A percentile compares a stretch with the other conserved stretches of the same genome.
phyloP scores from a whole-genome alignment of 2,113 vertebrate genomes.

The Scopus umbretta region DNA sequence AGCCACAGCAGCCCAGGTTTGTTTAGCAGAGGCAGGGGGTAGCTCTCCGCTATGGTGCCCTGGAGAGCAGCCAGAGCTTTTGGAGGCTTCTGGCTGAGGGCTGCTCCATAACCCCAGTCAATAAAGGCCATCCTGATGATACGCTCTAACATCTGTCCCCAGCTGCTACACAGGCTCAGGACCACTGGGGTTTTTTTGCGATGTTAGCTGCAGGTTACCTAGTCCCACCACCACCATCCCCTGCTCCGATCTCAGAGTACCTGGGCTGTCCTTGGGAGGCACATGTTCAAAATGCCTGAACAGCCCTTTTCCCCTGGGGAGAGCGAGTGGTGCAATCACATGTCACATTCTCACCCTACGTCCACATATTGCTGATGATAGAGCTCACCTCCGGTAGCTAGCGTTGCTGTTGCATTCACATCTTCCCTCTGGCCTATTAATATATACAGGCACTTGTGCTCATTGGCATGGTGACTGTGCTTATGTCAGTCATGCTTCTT shows the following conservation, averaged over 20 bases:
- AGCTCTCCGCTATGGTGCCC: not conserved
- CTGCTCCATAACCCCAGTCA: not conserved
- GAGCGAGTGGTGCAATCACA: not conserved
- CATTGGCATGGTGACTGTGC: constrained; percentile 66
- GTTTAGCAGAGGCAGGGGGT: not conserved
- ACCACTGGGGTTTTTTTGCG: fast-evolving
- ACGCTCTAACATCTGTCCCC: not conserved
- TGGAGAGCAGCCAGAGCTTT: not conserved
- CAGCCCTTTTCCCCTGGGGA: not conserved
- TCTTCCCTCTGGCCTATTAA: constrained; percentile 44
- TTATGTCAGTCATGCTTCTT: constrained; percentile 63
- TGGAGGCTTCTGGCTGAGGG: not conserved
- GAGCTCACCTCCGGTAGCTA: not conserved
- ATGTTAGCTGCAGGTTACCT: not conserved
- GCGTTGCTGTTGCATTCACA: not conserved
- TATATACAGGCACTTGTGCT: constrained; percentile 57
- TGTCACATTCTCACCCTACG: not conserved
- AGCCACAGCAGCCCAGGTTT: not conserved
- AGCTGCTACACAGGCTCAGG: not conserved
- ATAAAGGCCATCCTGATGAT: not conserved
- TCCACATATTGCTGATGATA: not conserved
- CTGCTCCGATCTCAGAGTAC: not conserved
- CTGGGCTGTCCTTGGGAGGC: not conserved
- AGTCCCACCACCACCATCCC: not conserved
- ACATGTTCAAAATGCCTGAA: not conserved